Evolutionary conservation across 2,113 vertebrate genomes (phyloP), one percentile per base, ranked within the genome.

Genomic region (Petromus typicus): DNA sequence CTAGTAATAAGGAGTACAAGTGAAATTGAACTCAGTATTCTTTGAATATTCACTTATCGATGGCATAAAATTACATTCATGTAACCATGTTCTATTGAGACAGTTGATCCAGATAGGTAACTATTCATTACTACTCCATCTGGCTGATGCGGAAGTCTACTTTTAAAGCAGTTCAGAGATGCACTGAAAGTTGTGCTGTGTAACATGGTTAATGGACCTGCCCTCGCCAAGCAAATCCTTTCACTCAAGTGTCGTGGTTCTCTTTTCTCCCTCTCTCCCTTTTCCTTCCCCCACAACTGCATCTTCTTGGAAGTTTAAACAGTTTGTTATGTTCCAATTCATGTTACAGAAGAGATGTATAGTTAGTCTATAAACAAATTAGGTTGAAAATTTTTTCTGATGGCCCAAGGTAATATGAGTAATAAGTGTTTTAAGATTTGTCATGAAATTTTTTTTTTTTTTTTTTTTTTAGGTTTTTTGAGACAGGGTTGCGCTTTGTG

Each of bases 321-420:
- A n/a, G n/a, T 61, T 80, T 84, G 66, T 89, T 91, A 90, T 2
- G 59, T 61, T 2, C 5, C 34, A 91, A 84, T 81, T 81, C 75
- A 93, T 45, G 59, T 69, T 61, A 61, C 27, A 59, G 76, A 95
- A 69, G 76, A 25, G 66, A 63, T 76, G 5, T 76, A 2, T 84
- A 93, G 96, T n/a, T 91, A 57, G 57, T 59, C 94, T 96, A 87
- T 91, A 64, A 97, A 96, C 14, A 48, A 5, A 91, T 69, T 82
- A 69, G 9, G 86, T 92, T 86, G 89, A 45, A 79, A 89, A 64
- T 87, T 86, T 90, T 92, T 91, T 69, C 79, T 75, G 93, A 89
- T 84, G 75, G 84, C 57, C 51, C 86, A 87, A 95, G 57, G 91
- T 89, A 92, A 86, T 75, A 83, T 25, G 71, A 95, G 75, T 25